Conservation (phyloP, 2,113 vertebrate species). For the Scophthalmus maximus region DNA sequence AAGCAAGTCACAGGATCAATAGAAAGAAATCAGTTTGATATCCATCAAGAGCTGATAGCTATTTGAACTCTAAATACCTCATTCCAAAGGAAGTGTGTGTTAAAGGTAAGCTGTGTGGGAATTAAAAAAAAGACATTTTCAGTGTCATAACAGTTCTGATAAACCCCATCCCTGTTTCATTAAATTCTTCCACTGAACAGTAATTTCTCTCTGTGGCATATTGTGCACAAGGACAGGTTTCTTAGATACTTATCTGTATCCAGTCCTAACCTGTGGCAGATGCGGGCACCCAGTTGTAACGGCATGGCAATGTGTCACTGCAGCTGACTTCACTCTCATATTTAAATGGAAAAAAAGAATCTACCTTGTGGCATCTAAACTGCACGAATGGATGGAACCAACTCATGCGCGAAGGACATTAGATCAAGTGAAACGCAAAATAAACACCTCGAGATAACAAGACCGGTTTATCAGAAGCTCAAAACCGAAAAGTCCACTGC, state of each 20-base stretch:
- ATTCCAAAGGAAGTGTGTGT: not conserved
- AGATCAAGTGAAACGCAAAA: conserved; percentile 29
- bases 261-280: conserved; percentile 38
- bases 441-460: conserved; percentile 43
- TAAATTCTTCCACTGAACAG: conserved; percentile 10
- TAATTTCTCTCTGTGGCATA: conserved; percentile 5
- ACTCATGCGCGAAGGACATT: conserved; percentile 34
- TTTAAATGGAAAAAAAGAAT: conserved; percentile 22
- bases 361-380: conserved; percentile 22
- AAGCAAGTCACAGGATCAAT: conserved; percentile 36
- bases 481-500: conserved; percentile 15
- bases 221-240: conserved; percentile 3
- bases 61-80: conserved; percentile 10
- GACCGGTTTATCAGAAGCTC: conserved; percentile 30
- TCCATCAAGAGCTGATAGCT: conserved; percentile 15
- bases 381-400: conserved; percentile 22
- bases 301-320: conserved; percentile 23
- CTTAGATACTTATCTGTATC: conserved; percentile 15
- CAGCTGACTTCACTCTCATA: conserved; percentile 34
- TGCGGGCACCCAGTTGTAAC: conserved; percentile 30
- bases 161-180: not conserved
- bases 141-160: conserved; percentile 12
- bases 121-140: not conserved
- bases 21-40: conserved; percentile 26
- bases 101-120: too few species aligned